Percentiles rank a stretch among this genome's conserved stretches.
These are phyloP conservation scores for Acanthiza pusilla DNA, from an alignment of 2,797 vertebrate species.

Conservation along the genomic window DNA sequence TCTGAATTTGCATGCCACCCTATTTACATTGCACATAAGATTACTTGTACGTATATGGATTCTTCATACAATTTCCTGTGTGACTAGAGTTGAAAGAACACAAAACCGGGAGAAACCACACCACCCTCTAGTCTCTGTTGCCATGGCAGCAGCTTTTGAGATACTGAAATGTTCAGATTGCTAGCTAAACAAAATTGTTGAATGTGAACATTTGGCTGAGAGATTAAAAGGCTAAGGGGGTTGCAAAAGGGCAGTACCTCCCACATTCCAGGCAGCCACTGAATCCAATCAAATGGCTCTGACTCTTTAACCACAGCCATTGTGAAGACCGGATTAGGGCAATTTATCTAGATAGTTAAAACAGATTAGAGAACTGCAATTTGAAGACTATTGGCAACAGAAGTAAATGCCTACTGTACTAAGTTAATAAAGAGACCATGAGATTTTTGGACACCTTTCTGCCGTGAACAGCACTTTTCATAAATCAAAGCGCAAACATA, in stretches of 20 bases:
- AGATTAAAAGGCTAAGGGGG: slow-evolving; percentile 86
- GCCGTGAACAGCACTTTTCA: slow-evolving; percentile 5
- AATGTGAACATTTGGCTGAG: slow-evolving; percentile 86
- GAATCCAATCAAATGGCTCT: slow-evolving; percentile 83
- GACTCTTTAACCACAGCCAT: slow-evolving; percentile 83
- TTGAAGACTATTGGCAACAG: slow-evolving; percentile 79
- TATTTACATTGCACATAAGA: slow-evolving; percentile 28
- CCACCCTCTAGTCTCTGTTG: slow-evolving; percentile 80
- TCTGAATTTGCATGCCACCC: slow-evolving; percentile 42
- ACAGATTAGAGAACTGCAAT: slow-evolving; percentile 83
- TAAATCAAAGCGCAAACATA: slow-evolving; percentile 24
- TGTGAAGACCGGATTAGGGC: slow-evolving; percentile 81
- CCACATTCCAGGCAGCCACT: slow-evolving; percentile 83
- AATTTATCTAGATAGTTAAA: slow-evolving; percentile 85
- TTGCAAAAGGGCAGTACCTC: slow-evolving; percentile 82
- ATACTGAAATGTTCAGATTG: slow-evolving; percentile 83
- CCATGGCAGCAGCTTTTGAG: slow-evolving; percentile 84
- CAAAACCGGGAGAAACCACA: slow-evolving; percentile 74
- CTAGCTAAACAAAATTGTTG: slow-evolving; percentile 87
- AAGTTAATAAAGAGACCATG: slow-evolving; percentile 69
- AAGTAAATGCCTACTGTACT: slow-evolving; percentile 79
- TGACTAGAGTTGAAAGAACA: slow-evolving; percentile 72
- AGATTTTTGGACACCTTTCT: slow-evolving; percentile 55
- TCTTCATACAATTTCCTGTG: slow-evolving; percentile 71
- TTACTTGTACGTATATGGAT: slow-evolving; percentile 39